Evolutionary conservation across 2,113 vertebrate genomes (phyloP).

Genomic region (Pteropus alecto): DNA sequence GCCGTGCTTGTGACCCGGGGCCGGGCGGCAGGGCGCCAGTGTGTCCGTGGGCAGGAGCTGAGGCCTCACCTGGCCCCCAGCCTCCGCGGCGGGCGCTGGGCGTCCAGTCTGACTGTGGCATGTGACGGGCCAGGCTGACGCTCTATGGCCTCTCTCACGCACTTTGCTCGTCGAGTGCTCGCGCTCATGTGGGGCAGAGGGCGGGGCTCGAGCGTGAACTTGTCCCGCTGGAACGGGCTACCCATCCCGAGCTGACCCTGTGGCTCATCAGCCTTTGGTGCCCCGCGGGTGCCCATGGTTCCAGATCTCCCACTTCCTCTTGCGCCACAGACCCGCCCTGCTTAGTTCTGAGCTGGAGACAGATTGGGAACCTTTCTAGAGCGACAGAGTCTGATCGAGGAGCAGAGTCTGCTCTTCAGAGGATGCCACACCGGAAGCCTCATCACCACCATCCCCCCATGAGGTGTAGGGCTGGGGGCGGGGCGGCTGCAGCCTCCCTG

Average conservation of each 20-base stretch:
- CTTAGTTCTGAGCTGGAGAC: neutral
- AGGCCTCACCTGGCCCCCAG: neutral
- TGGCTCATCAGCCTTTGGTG: too few species aligned
- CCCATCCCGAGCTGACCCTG: accelerated
- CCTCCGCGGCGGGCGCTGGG: neutral
- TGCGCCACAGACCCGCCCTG: neutral
- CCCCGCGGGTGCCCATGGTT: too few species aligned
- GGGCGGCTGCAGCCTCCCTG: neutral
- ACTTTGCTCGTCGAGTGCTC: too few species aligned
- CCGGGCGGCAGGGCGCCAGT: neutral
- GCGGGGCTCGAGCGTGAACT: neutral
- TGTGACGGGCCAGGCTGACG: neutral
- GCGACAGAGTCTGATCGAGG: neutral
- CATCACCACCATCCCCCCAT: too few species aligned
- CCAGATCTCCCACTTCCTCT: neutral
- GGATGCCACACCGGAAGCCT: neutral
- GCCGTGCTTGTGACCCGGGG: neutral
- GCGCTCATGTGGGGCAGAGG: accelerated
- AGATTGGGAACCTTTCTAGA: neutral
- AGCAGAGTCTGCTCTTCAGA: neutral
- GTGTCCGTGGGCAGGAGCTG: neutral
- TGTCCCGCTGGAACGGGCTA: neutral
- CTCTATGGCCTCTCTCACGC: too few species aligned
- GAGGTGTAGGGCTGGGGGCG: neutral
- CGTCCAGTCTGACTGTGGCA: neutral